phyloP scores from a whole-genome alignment of 2,113 vertebrate genomes.

The Dasyornis broadbenti region DNA sequence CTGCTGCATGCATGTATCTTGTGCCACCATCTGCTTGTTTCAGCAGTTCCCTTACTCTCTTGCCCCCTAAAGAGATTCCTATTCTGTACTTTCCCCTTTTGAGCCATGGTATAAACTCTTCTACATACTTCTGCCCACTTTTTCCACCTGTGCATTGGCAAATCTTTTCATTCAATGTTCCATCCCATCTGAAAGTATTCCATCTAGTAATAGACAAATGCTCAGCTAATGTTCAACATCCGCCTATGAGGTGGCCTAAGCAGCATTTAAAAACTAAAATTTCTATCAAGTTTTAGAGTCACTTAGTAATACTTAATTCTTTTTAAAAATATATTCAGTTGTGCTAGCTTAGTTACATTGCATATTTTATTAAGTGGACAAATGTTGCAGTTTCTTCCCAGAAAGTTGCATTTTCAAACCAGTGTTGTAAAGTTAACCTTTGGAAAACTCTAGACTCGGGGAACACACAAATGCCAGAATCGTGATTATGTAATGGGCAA shows the following conservation, averaged over 20 bases:
- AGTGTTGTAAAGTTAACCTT: not conserved
- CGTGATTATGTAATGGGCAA: accelerated
- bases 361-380: not conserved
- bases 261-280: not conserved
- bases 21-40: not conserved
- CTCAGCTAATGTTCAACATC: not conserved
- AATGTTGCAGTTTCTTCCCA: not conserved
- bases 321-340: not conserved
- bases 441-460: not conserved
- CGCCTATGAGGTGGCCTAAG: accelerated
- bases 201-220: not conserved
- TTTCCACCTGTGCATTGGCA: not conserved
- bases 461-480: not conserved
- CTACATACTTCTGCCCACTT: not conserved
- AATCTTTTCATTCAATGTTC: not conserved
- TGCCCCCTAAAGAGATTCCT: not conserved
- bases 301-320: not conserved
- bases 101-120: not conserved
- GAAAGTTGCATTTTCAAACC: not conserved
- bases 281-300: not conserved
- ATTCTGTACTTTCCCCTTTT: not conserved
- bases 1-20: not conserved
- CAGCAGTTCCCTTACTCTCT: not conserved
- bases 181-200: not conserved
- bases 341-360: not conserved